Evolutionary conservation across 2,797 vertebrate genomes (phyloP), one percentile per base, ranked within the genome.

Genomic region (Tauraco hartlaubi): DNA sequence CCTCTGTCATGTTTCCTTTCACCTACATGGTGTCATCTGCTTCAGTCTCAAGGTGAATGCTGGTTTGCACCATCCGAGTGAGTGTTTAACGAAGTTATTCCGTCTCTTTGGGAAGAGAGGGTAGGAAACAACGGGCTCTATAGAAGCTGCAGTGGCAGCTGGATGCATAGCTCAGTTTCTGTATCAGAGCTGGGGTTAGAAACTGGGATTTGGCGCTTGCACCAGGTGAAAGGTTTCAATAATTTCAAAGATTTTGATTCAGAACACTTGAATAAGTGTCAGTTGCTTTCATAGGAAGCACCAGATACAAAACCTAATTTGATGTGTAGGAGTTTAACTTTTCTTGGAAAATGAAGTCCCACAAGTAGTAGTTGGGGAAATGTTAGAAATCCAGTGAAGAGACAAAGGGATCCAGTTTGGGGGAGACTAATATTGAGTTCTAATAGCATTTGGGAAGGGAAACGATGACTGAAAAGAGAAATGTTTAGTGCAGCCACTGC

Each of bases 21-120:
- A 98, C 98, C 97, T 98, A 96, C 93, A 89, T 9, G 84, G 97
- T 98, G 95, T 98, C 97, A 94, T 96, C 97, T 97, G 96, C 97
- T 96, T 96, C 94, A 78, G 74, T 88, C 80, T 98, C 97, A 98
- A 98, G 98, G 96, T 98, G 97, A 97, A 69, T 44, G 49, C 43
- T 31, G 76, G 44, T 87, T 94, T 96, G 81, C 67, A 68, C 63
- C 49, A 66, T 39, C 84, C 33, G 56, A 88, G 81, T 0, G 2
- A 93, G 58, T 3, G 10, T 84, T 96, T 91, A 94, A 92, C 91
- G 85, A 90, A 94, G 76, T 85, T 46, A 66, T 73, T 78, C 54
- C 29, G 3, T 85, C 78, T 95, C 58, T 72, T 96, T 69, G 64
- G 72, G 86, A 97, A 88, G 73, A 77, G 31, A 37, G n/a, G n/a